Evolutionary conservation across 2,113 vertebrate species (phyloP).

Genomic region (Chaetodon auriga): DNA sequence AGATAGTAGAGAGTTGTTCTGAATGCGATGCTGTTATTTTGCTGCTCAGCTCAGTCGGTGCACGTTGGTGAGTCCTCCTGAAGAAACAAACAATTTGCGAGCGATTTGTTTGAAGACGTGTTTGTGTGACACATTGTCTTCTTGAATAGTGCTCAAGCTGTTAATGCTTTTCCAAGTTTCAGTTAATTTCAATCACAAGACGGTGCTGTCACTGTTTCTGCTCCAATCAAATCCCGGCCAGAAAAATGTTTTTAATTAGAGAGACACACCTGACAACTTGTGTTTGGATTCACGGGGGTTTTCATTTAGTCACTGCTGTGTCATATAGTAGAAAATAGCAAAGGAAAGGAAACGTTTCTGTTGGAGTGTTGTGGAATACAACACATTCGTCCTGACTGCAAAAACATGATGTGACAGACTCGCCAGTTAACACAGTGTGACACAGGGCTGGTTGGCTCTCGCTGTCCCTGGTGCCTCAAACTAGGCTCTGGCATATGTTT

Average conservation of each 20-base stretch:
- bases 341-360: neutral
- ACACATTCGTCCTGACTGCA: neutral
- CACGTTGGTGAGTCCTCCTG: neutral
- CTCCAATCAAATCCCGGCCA: neutral
- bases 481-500: slow-evolving; percentile 21
- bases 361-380: neutral
- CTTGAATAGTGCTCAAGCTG: neutral
- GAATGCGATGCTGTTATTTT: neutral
- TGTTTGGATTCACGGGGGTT: neutral
- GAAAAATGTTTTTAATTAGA: neutral
- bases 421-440: neutral
- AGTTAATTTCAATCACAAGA: neutral
- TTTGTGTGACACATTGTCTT: neutral
- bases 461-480: slow-evolving; percentile 4
- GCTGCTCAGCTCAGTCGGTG: neutral
- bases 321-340: neutral
- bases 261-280: too few relatives aligned
- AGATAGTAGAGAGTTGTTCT: neutral
- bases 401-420: neutral
- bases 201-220: neutral
- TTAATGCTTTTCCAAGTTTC: neutral
- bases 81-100: neutral
- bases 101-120: neutral
- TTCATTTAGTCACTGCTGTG: neutral
- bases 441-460: slow-evolving; percentile 7